Conservation (phyloP, 2,113 vertebrate genomes). For the Centropus unirufus region DNA sequence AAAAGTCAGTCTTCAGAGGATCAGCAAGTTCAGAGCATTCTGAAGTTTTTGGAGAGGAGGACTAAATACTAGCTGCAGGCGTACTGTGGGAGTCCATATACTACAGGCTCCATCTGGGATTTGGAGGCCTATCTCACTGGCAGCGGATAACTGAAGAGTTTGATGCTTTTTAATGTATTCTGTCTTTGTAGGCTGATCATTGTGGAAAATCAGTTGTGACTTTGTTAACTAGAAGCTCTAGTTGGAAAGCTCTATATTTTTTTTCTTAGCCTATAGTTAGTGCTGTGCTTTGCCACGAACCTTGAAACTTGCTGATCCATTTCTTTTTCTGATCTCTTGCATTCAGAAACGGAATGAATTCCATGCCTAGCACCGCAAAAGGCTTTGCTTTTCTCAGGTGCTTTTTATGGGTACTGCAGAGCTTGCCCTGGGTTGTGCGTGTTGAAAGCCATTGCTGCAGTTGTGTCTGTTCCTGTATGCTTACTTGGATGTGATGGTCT, state of each 20-base stretch:
- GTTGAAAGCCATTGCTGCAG: background rate
- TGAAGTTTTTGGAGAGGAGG: background rate
- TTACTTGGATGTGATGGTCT: background rate
- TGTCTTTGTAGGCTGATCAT: background rate
- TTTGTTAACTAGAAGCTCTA: background rate
- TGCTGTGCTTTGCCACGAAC: background rate
- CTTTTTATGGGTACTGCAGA: background rate
- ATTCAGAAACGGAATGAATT: background rate
- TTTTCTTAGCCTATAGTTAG: background rate
- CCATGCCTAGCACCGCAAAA: background rate
- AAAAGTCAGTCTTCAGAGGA: background rate
- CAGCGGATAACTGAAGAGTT: background rate
- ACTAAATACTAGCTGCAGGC: background rate
- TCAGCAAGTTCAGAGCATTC: fast-evolving
- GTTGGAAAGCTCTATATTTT: background rate
- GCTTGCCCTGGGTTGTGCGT: background rate
- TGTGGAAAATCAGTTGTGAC: background rate
- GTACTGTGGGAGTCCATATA: fast-evolving
- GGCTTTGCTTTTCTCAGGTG: background rate
- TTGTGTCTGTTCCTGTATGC: fast-evolving
- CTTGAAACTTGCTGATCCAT: background rate
- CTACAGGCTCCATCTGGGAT: background rate
- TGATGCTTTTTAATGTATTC: background rate
- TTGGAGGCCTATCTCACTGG: background rate
- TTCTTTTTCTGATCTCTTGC: background rate